Conservation (phyloP, 2,888 invertebrate genomes). For the Tanypteryx hageni region DNA sequence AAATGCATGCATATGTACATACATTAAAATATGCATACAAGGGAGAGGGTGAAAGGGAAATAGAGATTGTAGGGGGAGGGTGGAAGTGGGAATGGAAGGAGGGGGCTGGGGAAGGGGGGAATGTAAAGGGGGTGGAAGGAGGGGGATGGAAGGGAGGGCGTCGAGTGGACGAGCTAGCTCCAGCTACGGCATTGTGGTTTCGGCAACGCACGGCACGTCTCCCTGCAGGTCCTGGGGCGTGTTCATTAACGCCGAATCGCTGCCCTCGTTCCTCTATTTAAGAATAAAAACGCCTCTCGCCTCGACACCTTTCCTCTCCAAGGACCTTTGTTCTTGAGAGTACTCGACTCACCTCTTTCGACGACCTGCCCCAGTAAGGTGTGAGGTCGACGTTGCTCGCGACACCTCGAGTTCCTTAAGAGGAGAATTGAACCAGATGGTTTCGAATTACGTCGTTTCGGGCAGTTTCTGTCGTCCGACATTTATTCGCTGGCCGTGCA, state of each 20-base stretch:
- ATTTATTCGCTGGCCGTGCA: not conserved
- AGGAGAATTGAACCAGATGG: not conserved
- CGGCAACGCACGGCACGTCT: too few relatives aligned
- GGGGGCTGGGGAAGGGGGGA: not conserved
- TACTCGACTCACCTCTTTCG: not conserved
- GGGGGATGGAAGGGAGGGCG: too few relatives aligned
- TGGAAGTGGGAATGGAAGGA: too few relatives aligned
- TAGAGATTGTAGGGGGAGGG: too few relatives aligned
- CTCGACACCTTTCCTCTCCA: not conserved
- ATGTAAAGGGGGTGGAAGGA: not conserved
- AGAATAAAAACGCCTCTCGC: not conserved
- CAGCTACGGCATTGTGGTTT: not conserved
- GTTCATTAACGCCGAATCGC: not conserved
- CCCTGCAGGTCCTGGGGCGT: too few relatives aligned
- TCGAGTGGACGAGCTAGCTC: not conserved
- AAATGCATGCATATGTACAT: too few relatives aligned
- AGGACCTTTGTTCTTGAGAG: constrained; percentile 38
- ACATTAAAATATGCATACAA: too few relatives aligned
- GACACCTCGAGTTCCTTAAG: not conserved
- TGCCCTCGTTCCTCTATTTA: not conserved
- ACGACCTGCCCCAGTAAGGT: not conserved
- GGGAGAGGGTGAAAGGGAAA: too few relatives aligned
- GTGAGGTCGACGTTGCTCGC: not conserved
- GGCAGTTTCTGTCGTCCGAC: not conserved
- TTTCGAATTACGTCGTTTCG: constrained; percentile 36